These are phyloP conservation scores for Dreissena rostriformis DNA, from an alignment of 1,140 invertebrate genomes.

Conservation along the genomic window DNA sequence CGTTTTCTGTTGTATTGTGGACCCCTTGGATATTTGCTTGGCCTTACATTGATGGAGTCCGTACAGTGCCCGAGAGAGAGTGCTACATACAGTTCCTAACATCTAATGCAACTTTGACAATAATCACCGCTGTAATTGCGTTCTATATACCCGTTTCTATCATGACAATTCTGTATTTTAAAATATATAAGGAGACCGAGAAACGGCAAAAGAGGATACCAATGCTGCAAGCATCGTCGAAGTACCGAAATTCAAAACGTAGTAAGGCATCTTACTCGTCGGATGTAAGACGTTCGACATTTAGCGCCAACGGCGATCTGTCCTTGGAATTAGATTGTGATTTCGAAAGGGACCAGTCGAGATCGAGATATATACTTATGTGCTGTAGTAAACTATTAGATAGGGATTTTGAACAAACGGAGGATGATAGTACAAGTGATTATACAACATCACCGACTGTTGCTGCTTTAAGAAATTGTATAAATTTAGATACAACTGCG, in stretches of 20 bases:
- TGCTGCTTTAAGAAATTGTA: too few species aligned
- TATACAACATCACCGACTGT: constrained; percentile 66
- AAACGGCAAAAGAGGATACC: constrained; percentile 97
- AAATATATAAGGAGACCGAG: constrained; percentile 95
- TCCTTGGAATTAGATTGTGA: constrained; percentile 40
- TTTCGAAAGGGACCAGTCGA: constrained; percentile 41
- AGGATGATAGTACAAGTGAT: constrained; percentile 77
- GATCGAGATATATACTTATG: constrained; percentile 48
- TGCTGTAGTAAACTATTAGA: constrained; percentile 77
- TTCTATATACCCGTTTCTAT: constrained; percentile 96
- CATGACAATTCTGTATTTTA: constrained; percentile 80
- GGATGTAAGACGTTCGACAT: constrained; percentile 31
- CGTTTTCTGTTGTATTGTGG: constrained; percentile 88
- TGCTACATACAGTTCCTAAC: constrained; percentile 99
- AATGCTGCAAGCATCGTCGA: constrained; percentile 92
- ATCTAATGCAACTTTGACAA: constrained; percentile 98
- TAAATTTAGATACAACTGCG: too few species aligned
- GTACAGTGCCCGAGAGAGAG: constrained; percentile 93
- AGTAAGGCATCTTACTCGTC: background rate
- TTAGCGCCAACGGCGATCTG: constrained; percentile 18
- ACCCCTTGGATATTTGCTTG: constrained; percentile 99
- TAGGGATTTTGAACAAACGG: constrained; percentile 74
- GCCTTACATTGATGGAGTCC: constrained; percentile 91
- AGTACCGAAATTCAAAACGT: constrained; percentile 23
- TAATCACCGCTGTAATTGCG: constrained; percentile 89